These are phyloP conservation scores for Antheraea yamamai DNA, from an alignment of 2,888 invertebrate genomes.

Conservation along the genomic window DNA sequence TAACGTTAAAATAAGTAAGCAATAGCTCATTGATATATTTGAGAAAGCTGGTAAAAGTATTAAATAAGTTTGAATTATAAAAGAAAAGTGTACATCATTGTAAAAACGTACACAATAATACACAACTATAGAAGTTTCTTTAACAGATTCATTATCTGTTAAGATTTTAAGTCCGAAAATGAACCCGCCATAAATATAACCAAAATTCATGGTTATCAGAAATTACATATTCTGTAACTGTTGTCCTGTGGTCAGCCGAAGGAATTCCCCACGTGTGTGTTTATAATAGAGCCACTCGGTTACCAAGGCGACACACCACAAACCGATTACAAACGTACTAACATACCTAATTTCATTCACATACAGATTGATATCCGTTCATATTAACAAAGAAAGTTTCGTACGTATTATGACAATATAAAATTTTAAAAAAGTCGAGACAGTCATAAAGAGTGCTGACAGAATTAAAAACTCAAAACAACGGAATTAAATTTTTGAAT, in stretches of 20 bases:
- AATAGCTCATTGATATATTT: too few species aligned
- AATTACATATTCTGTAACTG: background rate
- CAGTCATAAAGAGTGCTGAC: too few species aligned
- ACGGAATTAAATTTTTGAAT: too few species aligned
- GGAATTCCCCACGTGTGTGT: slow-evolving; percentile 32
- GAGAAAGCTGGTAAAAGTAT: too few species aligned
- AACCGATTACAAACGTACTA: slow-evolving; percentile 20
- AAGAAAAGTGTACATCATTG: too few species aligned
- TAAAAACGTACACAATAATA: too few species aligned
- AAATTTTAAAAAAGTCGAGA: too few species aligned
- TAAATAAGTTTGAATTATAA: too few species aligned
- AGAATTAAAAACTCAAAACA: too few species aligned
- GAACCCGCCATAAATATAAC: background rate
- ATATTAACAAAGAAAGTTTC: background rate
- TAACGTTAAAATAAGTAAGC: too few species aligned
- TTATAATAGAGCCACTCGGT: slow-evolving; percentile 26
- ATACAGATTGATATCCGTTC: background rate
- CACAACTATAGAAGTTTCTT: background rate
- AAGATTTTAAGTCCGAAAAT: background rate
- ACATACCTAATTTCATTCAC: too few species aligned
- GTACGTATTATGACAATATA: too few species aligned
- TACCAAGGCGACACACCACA: slow-evolving; percentile 34
- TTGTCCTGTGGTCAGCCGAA: background rate
- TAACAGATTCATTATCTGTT: background rate
- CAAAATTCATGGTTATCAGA: background rate